These are phyloP conservation scores for Catharus ustulatus DNA, from an alignment of 2,797 vertebrate genomes.

Conservation along the genomic window DNA sequence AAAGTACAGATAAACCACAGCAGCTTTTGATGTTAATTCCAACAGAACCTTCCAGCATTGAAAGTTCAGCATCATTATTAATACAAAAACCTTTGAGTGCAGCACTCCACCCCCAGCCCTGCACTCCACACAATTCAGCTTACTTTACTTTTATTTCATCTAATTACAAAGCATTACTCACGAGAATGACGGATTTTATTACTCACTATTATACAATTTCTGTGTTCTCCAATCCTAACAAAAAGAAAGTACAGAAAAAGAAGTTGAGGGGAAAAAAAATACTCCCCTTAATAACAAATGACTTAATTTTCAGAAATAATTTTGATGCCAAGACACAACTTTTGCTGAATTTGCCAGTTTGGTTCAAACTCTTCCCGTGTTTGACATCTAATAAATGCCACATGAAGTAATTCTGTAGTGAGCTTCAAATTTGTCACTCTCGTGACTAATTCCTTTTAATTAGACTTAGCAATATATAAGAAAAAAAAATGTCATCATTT, in stretches of 20 bases:
- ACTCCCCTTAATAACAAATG: background rate
- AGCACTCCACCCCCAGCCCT: conserved; percentile 39
- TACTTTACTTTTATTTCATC: conserved; percentile 52
- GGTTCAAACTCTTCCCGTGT: background rate
- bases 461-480: conserved; percentile 2
- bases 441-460: conserved; percentile 57
- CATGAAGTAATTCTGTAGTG: background rate
- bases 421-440: conserved; percentile 34
- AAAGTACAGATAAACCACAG: background rate
- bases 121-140: conserved; percentile 37
- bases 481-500: background rate
- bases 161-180: conserved; percentile 69
- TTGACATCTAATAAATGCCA: conserved; percentile 34
- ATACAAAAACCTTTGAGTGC: background rate
- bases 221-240: background rate
- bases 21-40: conserved; percentile 6
- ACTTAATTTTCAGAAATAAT: conserved; percentile 41
- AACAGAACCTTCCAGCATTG: background rate
- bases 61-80: conserved; percentile 51
- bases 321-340: conserved; percentile 26
- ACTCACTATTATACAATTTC: conserved; percentile 59
- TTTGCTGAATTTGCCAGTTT: conserved; percentile 33
- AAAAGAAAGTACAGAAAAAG: conserved; percentile 18
- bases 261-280: background rate
- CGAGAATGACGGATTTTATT: conserved; percentile 59